These are phyloP conservation scores for Lordiphosa mommai DNA, from an alignment of 1,140 invertebrate genomes.

Conservation along the genomic window DNA sequence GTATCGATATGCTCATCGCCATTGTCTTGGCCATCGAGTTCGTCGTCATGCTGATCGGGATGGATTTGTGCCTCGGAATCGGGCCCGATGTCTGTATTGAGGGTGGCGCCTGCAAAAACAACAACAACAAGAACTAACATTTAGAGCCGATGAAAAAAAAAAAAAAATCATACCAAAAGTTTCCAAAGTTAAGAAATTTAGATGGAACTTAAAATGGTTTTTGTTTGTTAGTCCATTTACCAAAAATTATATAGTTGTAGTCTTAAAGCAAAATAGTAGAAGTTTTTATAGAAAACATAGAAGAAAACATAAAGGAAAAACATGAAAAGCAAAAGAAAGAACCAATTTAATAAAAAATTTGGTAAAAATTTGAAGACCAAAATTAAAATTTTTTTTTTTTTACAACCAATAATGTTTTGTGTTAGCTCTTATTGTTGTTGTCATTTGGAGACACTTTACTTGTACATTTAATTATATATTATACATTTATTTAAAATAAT, in stretches of 20 bases:
- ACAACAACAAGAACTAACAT: slow-evolving; percentile 80
- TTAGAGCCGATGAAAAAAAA: slow-evolving; percentile 51
- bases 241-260: slow-evolving; percentile 15
- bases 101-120: slow-evolving; percentile 79
- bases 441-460: slow-evolving; percentile 62
- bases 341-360: slow-evolving; percentile 3
- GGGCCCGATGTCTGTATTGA: slow-evolving; percentile 77
- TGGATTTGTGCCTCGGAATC: slow-evolving; percentile 79
- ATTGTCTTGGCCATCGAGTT: slow-evolving; percentile 72
- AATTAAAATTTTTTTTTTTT: slow-evolving; percentile 5
- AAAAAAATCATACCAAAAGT: slow-evolving; percentile 13
- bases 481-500: neutral
- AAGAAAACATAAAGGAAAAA: slow-evolving; percentile 21
- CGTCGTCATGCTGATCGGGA: slow-evolving; percentile 70
- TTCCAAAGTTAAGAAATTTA: slow-evolving; percentile 28
- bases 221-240: slow-evolving; percentile 59
- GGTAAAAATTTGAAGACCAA: slow-evolving; percentile 7
- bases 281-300: neutral
- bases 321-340: slow-evolving; percentile 27
- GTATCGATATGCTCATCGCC: slow-evolving; percentile 76
- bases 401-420: slow-evolving; percentile 33
- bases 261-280: slow-evolving; percentile 23
- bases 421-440: slow-evolving; percentile 79
- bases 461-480: slow-evolving; percentile 11
- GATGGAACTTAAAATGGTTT: slow-evolving; percentile 1